Conservation (phyloP, 2,797 vertebrate genomes). For the Carcharodon carcharias region DNA sequence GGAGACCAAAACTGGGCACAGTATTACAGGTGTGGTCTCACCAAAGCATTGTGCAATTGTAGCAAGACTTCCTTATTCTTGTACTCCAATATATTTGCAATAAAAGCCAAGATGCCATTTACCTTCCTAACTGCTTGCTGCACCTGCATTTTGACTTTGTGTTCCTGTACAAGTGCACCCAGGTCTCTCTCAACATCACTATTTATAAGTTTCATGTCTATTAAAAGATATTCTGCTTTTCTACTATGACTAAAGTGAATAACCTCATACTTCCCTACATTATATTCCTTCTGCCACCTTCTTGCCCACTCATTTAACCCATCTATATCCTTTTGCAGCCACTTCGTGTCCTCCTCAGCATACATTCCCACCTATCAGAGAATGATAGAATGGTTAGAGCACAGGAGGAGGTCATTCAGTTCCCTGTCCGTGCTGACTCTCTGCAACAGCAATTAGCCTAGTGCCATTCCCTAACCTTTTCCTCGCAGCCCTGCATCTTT, state of each 20-base stretch:
- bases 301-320: not conserved
- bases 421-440: too few species aligned
- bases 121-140: not conserved
- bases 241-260: too few species aligned
- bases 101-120: not conserved
- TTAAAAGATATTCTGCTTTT: not conserved
- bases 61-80: not conserved
- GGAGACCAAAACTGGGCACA: not conserved
- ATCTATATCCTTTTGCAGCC: not conserved
- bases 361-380: not conserved
- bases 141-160: not conserved
- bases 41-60: not conserved
- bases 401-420: too few species aligned
- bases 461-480: not conserved
- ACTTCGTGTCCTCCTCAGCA: not conserved
- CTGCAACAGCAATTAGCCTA: not conserved
- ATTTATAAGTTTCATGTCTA: not conserved
- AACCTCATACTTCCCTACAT: not conserved
- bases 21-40: not conserved
- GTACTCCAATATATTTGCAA: not conserved
- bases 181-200: too few species aligned
- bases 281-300: not conserved
- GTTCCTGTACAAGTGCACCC: not conserved
- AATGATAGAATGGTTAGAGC: too few species aligned
- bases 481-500: not conserved